These are phyloP conservation scores for Mesoclemmys tuberculata DNA, from an alignment of 2,113 vertebrate species.

Conservation along the genomic window DNA sequence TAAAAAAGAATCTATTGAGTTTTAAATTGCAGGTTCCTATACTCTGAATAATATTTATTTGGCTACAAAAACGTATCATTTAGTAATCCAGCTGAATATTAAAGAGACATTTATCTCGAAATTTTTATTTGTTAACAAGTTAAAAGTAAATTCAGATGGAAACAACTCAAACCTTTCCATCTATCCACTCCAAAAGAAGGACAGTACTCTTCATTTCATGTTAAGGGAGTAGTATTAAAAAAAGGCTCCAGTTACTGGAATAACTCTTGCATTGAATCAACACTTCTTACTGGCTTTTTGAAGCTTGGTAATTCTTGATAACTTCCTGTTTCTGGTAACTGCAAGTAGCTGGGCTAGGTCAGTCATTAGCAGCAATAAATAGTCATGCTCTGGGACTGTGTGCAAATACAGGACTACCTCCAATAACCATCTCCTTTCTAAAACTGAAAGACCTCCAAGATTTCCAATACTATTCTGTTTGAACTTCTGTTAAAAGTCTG, in stretches of 20 bases:
- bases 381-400: fast-evolving
- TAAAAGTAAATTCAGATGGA: fast-evolving
- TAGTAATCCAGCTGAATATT: background rate
- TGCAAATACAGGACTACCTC: fast-evolving
- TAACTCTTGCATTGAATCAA: background rate
- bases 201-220: fast-evolving
- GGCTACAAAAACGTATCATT: background rate
- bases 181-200: fast-evolving
- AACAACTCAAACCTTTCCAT: fast-evolving
- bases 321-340: fast-evolving
- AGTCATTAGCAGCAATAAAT: fast-evolving
- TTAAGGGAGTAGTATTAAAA: fast-evolving
- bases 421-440: fast-evolving
- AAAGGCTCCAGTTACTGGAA: fast-evolving
- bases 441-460: fast-evolving
- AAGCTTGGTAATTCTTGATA: background rate
- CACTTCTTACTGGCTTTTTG: background rate
- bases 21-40: fast-evolving
- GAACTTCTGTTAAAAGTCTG: fast-evolving
- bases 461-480: background rate
- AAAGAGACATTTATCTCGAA: fast-evolving
- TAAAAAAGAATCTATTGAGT: too few relatives aligned
- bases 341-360: fast-evolving
- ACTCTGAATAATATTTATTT: background rate
- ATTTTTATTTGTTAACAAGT: fast-evolving